Evolutionary conservation across 2,888 invertebrate species (phyloP), one percentile per base, ranked within the genome.

Genomic region (Harpagoxenus sublaevis): DNA sequence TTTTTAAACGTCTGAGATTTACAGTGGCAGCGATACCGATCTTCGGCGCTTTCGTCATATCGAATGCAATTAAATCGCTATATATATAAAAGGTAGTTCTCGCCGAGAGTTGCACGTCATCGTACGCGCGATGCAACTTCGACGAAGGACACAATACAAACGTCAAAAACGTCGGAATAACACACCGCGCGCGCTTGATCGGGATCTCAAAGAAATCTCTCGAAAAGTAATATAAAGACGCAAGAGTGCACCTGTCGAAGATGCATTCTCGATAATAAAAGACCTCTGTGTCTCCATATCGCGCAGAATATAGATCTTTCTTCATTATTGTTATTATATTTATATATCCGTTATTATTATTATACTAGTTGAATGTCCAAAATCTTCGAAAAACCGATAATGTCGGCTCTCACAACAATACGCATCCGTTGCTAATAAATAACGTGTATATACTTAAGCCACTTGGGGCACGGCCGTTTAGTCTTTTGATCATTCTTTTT

Each of bases 51-150:
- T 89, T 78, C 66, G 39, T 65, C 83, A 85, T 55, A 55, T 66
- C 78, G 87, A 88, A 84, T 89, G 86, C 88, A 78, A 89, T 86
- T 84, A 89, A 90, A 88, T 87, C 65, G 87, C 71, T 79, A 78
- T 79, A 78, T 73, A 87, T 79, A 78, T 73, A 87, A 87, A 88
- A 88, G 83, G 74, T 78, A 65, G 23, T 86, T 84, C 77, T 84
- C 77, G 31, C 81, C 81, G 78, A 78, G 81, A 85, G 45, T 6
- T 45, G 45, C 57, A 71, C 55, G 60, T 65, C 65, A 39, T 42
- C 71, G 39, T 62, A 62, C 71, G 75, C 65, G 60, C 65, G 60
- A 39, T 60, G 23, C 63, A 70, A 84, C 75, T 42, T 66, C 63
- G 65, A 81, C 23, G 42, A 84, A 51, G 45, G 51, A 74, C 73